Evolutionary conservation across 2,888 invertebrate genomes (phyloP).

Genomic region (Apotomis betuletana): DNA sequence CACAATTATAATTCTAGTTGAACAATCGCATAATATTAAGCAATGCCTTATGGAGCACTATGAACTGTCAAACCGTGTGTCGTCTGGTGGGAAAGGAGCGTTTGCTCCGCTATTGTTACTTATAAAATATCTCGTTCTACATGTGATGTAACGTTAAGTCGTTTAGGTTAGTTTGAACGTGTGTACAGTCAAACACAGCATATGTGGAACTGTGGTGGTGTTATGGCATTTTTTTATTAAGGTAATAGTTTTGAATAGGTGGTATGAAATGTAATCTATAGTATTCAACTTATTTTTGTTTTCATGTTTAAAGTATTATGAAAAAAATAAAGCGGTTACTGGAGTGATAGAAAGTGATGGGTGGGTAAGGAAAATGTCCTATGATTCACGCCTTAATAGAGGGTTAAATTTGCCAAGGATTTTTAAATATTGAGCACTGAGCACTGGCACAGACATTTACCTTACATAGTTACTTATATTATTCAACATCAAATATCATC

Average conservation of each 20-base stretch:
- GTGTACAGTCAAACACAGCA: conserved; percentile 53
- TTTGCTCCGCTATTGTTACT: conserved; percentile 72
- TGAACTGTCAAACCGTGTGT: conserved; percentile 42
- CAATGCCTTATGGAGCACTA: conserved; percentile 24
- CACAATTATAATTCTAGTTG: conserved; percentile 10
- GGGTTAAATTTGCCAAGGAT: no score
- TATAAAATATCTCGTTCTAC: conserved; percentile 79
- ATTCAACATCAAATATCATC: no score
- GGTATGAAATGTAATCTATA: no score
- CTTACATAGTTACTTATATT: no score
- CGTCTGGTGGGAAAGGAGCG: conserved; percentile 62
- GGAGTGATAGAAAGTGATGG: no score
- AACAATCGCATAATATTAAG: conserved; percentile 28
- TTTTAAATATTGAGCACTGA: no score
- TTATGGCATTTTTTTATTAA: neutral
- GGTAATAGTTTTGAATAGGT: neutral
- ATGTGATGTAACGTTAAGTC: conserved; percentile 82
- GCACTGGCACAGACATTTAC: no score
- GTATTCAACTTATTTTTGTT: no score
- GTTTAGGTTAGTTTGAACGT: conserved; percentile 65
- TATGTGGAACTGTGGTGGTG: neutral
- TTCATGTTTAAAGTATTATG: no score
- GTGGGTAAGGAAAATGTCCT: no score
- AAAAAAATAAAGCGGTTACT: no score
- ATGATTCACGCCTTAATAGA: no score